Base-by-base conservation (phyloP, 2,797 vertebrate species). In the Mormyrus proboscirostris region DNA sequence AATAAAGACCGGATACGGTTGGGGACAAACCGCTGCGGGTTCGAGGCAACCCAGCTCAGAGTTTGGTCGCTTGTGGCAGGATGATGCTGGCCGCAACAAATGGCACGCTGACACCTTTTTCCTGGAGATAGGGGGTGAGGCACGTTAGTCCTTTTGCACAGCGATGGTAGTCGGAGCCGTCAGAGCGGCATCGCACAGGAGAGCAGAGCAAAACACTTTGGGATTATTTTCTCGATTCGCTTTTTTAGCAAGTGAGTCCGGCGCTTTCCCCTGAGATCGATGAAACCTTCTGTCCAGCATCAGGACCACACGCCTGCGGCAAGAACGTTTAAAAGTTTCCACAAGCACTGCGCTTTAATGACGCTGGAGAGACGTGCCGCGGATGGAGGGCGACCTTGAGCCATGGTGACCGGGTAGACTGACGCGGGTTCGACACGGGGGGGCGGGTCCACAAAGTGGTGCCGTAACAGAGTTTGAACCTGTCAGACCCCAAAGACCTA, bases 1-100 rank as follows among this genome's bases (percentile, higher is more conserved):
- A 86, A 86, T 25, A n/a, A 83, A 25, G 41, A 83, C 33, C 88
- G n/a, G 29, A 38, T 25, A 6, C 59, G 16, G 57, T 88, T 47
- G 29, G 50, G 53, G 14, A 88, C 14, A 55, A 57, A 55, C 16
- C 29, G 55, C 83, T 47, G 79, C 73, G 29, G 89, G 44, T 86
- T 59, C 8, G 59, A 90, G 59, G 44, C 38, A 55, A 88, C 73
- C 25, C 88, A 57, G 88, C 53, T 89, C 88, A 69, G 85, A 55
- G 65, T 69, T 89, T 87, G 62, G 44, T 22, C 29, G n/a, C 33
- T 29, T 84, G 49, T 69, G 38, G 16, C 82, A 8, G 82, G 55
- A 62, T 47, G 73, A 86, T 14, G 73, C 38, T 22, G 62, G 82
- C 50, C 73, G 14, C 19, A n/a, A 38, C 73, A 65, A 69, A 69